Conservation (phyloP, 2,888 invertebrate species). For the Idaea biselata region DNA sequence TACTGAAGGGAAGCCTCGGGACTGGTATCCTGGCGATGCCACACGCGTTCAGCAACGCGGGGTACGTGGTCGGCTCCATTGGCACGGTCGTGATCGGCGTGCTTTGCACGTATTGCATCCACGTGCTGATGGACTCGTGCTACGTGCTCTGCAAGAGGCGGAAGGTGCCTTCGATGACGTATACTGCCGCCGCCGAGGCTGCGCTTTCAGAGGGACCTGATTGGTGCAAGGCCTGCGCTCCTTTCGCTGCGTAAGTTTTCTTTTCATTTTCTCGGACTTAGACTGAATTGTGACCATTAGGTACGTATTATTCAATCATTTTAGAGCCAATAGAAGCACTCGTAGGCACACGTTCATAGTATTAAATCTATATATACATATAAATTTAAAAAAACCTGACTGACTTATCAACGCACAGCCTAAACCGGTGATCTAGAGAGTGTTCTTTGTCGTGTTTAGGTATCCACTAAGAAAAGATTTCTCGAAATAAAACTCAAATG, state of each 20-base stretch:
- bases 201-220: constrained; percentile 89
- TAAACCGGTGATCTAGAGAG: too few relatives aligned
- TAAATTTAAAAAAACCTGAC: too few relatives aligned
- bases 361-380: too few relatives aligned
- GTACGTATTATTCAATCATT: too few relatives aligned
- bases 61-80: constrained; percentile 88
- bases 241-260: constrained; percentile 83
- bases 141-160: constrained; percentile 82
- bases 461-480: too few relatives aligned
- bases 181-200: constrained; percentile 89
- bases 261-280: not conserved
- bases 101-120: constrained; percentile 96
- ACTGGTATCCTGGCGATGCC: constrained; percentile 97
- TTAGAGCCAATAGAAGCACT: too few relatives aligned
- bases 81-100: constrained; percentile 92
- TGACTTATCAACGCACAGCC: too few relatives aligned
- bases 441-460: too few relatives aligned
- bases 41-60: constrained; percentile 90
- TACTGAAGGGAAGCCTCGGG: constrained; percentile 94
- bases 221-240: constrained; percentile 82
- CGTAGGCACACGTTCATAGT: too few relatives aligned
- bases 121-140: constrained; percentile 88
- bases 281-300: too few relatives aligned
- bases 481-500: too few relatives aligned
- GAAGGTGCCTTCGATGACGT: constrained; percentile 85